phyloP scores from a whole-genome alignment of 2,888 invertebrate genomes.

The Latrodectus elegans region DNA sequence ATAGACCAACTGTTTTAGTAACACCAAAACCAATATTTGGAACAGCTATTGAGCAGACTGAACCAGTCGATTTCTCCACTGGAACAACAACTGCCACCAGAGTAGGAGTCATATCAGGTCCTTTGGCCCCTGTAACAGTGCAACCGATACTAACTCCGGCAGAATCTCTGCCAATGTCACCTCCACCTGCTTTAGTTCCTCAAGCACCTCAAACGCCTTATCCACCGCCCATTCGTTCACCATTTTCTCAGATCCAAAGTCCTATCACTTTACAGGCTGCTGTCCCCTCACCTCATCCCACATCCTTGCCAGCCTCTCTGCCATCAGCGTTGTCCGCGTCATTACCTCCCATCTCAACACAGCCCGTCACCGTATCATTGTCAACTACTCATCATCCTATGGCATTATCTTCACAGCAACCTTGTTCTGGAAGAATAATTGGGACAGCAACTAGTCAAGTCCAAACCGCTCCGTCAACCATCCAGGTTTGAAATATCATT shows the following conservation, averaged over 20 bases:
- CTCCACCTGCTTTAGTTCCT: constrained; percentile 31
- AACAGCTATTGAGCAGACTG: constrained; percentile 78
- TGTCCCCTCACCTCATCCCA: constrained; percentile 38
- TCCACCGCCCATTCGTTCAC: constrained; percentile 44
- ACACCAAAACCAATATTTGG: constrained; percentile 67
- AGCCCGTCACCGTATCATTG: constrained; percentile 34
- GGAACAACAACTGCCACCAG: constrained; percentile 33
- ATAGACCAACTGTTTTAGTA: constrained; percentile 66
- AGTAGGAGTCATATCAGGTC: constrained; percentile 39
- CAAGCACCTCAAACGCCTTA: constrained; percentile 33
- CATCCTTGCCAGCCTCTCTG: constrained; percentile 17
- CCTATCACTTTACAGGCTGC: constrained; percentile 51
- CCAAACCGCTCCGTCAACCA: constrained; percentile 47
- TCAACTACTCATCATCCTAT: constrained; percentile 26
- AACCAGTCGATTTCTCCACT: constrained; percentile 83
- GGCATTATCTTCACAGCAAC: constrained; percentile 16
- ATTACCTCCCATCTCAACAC: constrained; percentile 12
- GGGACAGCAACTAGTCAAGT: constrained; percentile 26
- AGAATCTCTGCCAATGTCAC: constrained; percentile 24
- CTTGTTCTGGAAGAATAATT: constrained; percentile 15
- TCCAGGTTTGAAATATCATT: constrained; percentile 25
- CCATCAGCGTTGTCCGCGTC: constrained; percentile 15
- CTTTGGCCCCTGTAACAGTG: constrained; percentile 42
- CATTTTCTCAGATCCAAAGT: constrained; percentile 64
- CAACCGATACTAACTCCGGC: constrained; percentile 33